Percentiles rank a stretch among this genome's conserved stretches.
These are phyloP conservation scores for Morinoia aosen DNA, from an alignment of 2,888 invertebrate species.

Conservation along the genomic window DNA sequence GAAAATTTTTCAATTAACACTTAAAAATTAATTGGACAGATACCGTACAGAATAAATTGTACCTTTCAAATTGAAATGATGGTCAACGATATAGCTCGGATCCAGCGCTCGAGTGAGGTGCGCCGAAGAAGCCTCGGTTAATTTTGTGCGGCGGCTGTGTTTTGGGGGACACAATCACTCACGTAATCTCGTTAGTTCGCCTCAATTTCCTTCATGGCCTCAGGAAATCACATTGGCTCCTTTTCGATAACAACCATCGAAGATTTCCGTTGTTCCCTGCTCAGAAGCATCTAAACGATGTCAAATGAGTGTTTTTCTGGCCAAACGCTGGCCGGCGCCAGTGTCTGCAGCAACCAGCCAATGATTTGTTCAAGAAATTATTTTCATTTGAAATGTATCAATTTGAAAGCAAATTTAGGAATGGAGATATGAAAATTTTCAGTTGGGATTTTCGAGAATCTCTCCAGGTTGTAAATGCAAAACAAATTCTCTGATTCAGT, in stretches of 20 bases:
- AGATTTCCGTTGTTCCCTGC: neutral
- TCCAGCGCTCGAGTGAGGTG: neutral
- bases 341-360: neutral
- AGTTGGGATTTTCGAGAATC: neutral
- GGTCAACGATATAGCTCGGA: neutral
- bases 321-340: neutral
- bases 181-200: slow-evolving; percentile 9
- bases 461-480: neutral
- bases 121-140: neutral
- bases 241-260: neutral
- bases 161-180: slow-evolving; percentile 1
- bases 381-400: neutral
- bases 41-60: neutral
- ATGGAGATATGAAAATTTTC: neutral
- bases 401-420: neutral
- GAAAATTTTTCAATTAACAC: too few relatives aligned
- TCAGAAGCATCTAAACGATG: slow-evolving; percentile 4
- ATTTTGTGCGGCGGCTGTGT: neutral
- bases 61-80: neutral
- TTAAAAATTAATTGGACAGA: neutral
- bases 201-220: neutral
- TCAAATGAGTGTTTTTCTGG: neutral
- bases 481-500: neutral
- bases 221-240: slow-evolving; percentile 2
- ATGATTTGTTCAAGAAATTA: neutral